phyloP scores from a whole-genome alignment of 2,113 vertebrate genomes.

The Ia io region DNA sequence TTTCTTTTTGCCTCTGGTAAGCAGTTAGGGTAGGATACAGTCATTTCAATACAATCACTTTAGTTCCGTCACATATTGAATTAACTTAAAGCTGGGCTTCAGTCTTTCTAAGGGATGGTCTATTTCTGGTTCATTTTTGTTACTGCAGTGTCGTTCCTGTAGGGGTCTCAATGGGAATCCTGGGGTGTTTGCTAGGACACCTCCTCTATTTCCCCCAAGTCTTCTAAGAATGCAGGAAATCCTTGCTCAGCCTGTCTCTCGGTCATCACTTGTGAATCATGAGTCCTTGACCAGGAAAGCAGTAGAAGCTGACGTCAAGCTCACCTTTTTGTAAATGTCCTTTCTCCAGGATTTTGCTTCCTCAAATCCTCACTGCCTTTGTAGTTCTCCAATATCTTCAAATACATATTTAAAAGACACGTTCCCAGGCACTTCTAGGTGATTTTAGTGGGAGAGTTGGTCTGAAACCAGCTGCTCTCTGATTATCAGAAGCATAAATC shows the following conservation, averaged over 20 bases:
- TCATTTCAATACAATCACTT: not conserved
- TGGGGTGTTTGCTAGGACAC: not conserved
- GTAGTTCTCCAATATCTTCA: not conserved
- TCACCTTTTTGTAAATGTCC: not conserved
- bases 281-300: not conserved
- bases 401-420: not conserved
- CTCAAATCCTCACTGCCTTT: not conserved
- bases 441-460: not conserved
- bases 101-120: not conserved
- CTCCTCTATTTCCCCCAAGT: not conserved
- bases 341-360: not conserved
- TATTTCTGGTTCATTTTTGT: not conserved
- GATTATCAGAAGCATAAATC: not conserved
- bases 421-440: not conserved
- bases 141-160: fast-evolving
- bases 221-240: not conserved
- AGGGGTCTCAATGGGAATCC: not conserved
- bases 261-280: not conserved
- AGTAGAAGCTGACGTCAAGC: not conserved
- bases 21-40: not conserved
- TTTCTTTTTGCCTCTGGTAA: not conserved
- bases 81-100: not conserved
- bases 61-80: not conserved
- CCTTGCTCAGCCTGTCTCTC: not conserved
- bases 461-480: not conserved